Percentiles rank a stretch among this genome's conserved stretches.
Evolutionary conservation across 2,888 invertebrate genomes (phyloP).

Genomic region (Drosophila suboccidentalis): DNA sequence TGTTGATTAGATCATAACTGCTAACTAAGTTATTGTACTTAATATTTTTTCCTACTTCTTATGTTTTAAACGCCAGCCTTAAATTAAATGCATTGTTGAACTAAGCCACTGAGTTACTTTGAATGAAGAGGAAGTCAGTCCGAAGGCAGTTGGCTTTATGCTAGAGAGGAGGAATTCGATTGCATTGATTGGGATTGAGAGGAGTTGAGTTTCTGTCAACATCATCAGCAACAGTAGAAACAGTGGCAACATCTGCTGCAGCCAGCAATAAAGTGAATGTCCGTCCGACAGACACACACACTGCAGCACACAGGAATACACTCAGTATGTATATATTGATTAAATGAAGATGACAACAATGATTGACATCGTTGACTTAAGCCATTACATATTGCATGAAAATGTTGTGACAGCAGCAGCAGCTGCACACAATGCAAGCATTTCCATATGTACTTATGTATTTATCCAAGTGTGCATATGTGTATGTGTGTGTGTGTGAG

Average conservation of each 20-base stretch:
- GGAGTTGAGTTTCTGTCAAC: constrained; percentile 54
- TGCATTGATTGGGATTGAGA: constrained; percentile 44
- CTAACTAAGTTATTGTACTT: too few relatives aligned
- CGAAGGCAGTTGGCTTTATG: constrained; percentile 45
- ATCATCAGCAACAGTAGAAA: constrained; percentile 31
- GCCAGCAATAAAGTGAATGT: constrained; percentile 44
- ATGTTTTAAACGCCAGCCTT: too few relatives aligned
- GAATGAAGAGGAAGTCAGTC: constrained; percentile 25
- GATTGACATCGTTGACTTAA: constrained; percentile 74
- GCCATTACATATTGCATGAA: constrained; percentile 70
- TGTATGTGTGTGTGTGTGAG: constrained; percentile 11
- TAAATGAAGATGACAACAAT: constrained; percentile 74
- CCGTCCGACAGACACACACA: constrained; percentile 27
- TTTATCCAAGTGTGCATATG: constrained; percentile 4
- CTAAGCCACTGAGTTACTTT: constrained; percentile 25
- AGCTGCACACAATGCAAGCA: constrained; percentile 49
- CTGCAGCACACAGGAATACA: constrained; percentile 17
- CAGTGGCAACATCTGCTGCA: constrained; percentile 28
- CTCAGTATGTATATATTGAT: constrained; percentile 53
- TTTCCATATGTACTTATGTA: constrained; percentile 12
- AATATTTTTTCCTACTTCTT: too few relatives aligned
- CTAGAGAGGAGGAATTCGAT: constrained; percentile 32
- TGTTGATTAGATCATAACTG: too few relatives aligned
- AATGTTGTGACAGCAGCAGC: constrained; percentile 47
- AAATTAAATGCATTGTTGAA: too few relatives aligned